Conservation (phyloP, 2,888 invertebrate genomes). For the Chloromyia formosa region DNA sequence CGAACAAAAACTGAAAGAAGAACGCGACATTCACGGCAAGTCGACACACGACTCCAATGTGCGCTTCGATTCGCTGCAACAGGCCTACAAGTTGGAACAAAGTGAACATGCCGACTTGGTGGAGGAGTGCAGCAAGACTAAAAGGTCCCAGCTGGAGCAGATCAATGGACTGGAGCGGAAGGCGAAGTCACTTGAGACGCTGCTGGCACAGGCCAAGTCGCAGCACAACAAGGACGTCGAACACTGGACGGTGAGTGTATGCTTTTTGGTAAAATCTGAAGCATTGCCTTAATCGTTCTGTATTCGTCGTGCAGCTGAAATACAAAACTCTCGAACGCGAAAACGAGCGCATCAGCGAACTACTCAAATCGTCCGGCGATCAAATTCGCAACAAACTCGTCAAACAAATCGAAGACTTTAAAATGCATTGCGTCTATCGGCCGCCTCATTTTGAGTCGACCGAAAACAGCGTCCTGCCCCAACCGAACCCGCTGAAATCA, state of each 20-base stretch:
- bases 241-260: constrained; percentile 61
- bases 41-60: constrained; percentile 65
- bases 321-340: constrained; percentile 56
- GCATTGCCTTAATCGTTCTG: background rate
- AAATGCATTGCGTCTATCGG: constrained; percentile 51
- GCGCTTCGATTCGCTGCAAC: constrained; percentile 67
- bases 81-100: constrained; percentile 67
- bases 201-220: constrained; percentile 63
- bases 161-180: constrained; percentile 65
- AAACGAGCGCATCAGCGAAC: constrained; percentile 58
- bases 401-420: constrained; percentile 51
- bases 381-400: constrained; percentile 48
- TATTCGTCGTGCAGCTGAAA: constrained; percentile 54
- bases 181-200: constrained; percentile 64
- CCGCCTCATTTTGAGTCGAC: constrained; percentile 46
- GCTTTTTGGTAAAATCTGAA: constrained; percentile 31
- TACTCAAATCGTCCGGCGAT: constrained; percentile 55
- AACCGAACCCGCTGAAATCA: constrained; percentile 37
- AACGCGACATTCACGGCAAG: constrained; percentile 65
- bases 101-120: constrained; percentile 67
- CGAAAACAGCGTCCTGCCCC: constrained; percentile 23
- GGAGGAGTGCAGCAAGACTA: constrained; percentile 64
- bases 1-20: constrained; percentile 66
- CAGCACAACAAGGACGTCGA: constrained; percentile 61
- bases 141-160: constrained; percentile 65